phyloP scores from a whole-genome alignment of 2,797 vertebrate species.

The Acridotheres tristis region DNA sequence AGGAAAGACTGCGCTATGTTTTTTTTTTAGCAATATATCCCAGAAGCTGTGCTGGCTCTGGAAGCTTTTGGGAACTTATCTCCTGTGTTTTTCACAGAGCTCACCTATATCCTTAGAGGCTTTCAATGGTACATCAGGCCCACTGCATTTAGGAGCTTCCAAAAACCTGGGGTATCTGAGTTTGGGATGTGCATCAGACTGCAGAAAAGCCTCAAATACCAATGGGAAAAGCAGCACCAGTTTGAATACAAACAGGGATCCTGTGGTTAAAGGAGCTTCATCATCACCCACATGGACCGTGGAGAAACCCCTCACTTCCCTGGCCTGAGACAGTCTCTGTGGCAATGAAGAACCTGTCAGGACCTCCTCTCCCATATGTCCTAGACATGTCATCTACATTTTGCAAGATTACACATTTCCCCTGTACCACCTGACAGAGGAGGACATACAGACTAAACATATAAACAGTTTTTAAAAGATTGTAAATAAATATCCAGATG shows the following conservation, averaged over 20 bases:
- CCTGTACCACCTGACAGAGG: not conserved
- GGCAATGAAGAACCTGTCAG: not conserved
- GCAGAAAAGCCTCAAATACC: not conserved
- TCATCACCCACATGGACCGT: accelerated
- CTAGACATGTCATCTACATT: not conserved
- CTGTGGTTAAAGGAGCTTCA: not conserved
- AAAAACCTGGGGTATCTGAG: not conserved
- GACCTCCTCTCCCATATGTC: not conserved
- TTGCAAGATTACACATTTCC: not conserved
- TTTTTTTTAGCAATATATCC: not conserved
- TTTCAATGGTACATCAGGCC: not conserved
- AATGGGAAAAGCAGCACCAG: not conserved
- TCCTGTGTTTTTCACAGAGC: not conserved
- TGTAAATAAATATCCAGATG: not conserved
- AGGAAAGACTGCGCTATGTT: not conserved
- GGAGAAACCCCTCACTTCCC: not conserved
- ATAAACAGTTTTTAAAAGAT: not conserved
- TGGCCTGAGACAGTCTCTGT: not conserved
- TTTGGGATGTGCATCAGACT: not conserved
- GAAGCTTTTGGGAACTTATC: not conserved
- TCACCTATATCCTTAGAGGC: not conserved
- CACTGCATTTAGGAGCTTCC: not conserved
- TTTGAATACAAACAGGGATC: not conserved
- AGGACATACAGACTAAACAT: not conserved
- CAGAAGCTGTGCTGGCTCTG: not conserved